Evolutionary conservation across 2,888 invertebrate genomes (phyloP).

Genomic region (Nomada hirtipes): DNA sequence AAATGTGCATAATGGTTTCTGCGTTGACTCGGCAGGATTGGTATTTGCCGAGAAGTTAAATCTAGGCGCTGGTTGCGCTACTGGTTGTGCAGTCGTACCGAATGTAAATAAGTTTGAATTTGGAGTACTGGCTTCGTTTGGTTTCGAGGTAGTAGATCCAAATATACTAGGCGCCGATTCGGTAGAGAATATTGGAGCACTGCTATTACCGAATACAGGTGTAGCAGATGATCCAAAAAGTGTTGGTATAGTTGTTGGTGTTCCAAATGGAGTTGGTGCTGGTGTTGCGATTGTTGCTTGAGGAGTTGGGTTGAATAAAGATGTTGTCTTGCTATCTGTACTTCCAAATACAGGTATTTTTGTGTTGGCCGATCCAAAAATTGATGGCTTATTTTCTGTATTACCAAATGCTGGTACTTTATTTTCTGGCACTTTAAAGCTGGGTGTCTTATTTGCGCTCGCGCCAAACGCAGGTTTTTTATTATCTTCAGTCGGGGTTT

Average conservation of each 20-base stretch:
- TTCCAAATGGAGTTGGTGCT: constrained; percentile 44
- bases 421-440: constrained; percentile 66
- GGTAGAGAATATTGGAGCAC: constrained; percentile 61
- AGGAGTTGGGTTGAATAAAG: constrained; percentile 67
- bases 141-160: constrained; percentile 60
- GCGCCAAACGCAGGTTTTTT: constrained; percentile 68
- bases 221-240: constrained; percentile 67
- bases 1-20: constrained; percentile 74
- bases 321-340: constrained; percentile 59
- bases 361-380: constrained; percentile 61
- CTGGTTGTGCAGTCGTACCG: constrained; percentile 67
- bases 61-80: constrained; percentile 61
- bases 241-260: constrained; percentile 34
- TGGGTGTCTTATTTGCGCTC: constrained; percentile 61
- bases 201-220: constrained; percentile 69
- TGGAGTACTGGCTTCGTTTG: constrained; percentile 58
- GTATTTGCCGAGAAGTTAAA: constrained; percentile 73
- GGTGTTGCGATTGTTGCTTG: constrained; percentile 57
- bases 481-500: constrained; percentile 60
- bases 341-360: constrained; percentile 58
- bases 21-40: constrained; percentile 47
- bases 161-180: constrained; percentile 71
- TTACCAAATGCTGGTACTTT: constrained; percentile 71
- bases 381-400: constrained; percentile 64
- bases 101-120: constrained; percentile 76